Percentiles rank a stretch among this genome's conserved stretches.
Evolutionary conservation across 2,797 vertebrate genomes (phyloP).

Genomic region (Xiphorhynchus erythropygius): DNA sequence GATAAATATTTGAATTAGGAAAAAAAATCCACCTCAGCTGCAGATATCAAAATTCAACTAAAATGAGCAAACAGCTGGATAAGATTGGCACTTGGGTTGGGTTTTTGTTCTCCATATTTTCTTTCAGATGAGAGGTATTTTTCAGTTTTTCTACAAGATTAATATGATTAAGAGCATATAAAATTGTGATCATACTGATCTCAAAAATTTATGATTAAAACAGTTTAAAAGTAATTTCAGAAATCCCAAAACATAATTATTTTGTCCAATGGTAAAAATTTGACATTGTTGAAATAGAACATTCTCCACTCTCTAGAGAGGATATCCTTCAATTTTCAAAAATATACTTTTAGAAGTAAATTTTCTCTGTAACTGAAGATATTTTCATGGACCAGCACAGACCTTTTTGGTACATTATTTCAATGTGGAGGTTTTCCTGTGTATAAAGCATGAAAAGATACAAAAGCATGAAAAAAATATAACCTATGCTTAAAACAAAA

Average conservation of each 20-base stretch:
- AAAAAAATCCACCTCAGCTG: background rate
- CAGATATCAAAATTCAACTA: background rate
- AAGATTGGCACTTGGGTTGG: background rate
- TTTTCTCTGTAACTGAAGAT: background rate
- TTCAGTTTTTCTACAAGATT: background rate
- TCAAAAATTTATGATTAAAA: background rate
- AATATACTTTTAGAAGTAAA: background rate
- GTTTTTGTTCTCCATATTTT: background rate
- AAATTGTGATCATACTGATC: background rate
- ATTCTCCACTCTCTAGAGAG: background rate
- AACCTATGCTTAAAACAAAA: background rate
- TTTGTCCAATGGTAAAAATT: background rate
- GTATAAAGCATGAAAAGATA: background rate
- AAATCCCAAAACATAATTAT: background rate
- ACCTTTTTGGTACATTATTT: background rate
- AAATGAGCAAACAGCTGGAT: background rate
- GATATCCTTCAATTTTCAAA: background rate
- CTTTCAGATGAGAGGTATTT: background rate
- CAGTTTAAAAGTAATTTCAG: background rate
- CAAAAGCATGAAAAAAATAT: background rate
- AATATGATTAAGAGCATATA: background rate
- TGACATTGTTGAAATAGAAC: background rate
- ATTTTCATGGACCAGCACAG: background rate
- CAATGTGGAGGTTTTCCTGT: accelerated
- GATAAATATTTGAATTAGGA: background rate